A percentile compares a stretch with the other conserved stretches of the same genome.
These are phyloP conservation scores for Phylloscopus whistleri DNA, from an alignment of 2,113 vertebrate genomes.

Conservation along the genomic window DNA sequence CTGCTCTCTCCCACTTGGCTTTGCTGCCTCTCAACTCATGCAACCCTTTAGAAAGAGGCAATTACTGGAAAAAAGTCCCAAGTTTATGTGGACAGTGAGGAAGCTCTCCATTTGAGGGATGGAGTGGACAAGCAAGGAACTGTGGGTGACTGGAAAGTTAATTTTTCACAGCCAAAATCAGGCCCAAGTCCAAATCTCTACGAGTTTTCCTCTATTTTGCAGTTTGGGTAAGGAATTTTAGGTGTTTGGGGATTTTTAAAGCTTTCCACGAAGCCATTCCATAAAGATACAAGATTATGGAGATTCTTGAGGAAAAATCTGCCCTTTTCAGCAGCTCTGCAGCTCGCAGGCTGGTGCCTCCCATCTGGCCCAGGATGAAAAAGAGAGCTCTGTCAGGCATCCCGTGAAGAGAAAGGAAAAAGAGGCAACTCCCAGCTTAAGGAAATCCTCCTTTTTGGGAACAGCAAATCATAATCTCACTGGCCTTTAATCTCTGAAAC, in stretches of 20 bases:
- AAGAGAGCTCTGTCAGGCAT: not conserved
- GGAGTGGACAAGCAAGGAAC: not conserved
- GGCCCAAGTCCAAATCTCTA: not conserved
- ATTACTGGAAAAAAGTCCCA: not conserved
- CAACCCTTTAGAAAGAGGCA: not conserved
- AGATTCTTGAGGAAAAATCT: not conserved
- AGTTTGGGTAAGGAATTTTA: not conserved
- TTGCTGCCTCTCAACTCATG: not conserved
- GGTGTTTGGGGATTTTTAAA: not conserved
- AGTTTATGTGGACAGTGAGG: not conserved
- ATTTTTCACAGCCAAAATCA: not conserved
- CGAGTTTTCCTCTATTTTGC: not conserved
- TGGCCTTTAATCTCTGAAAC: conserved; percentile 20
- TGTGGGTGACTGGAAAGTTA: not conserved
- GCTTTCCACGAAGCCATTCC: not conserved
- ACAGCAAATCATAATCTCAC: conserved; percentile 8
- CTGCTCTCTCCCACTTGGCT: not conserved
- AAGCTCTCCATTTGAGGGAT: not conserved
- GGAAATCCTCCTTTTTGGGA: conserved; percentile 2
- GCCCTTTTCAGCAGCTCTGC: not conserved
- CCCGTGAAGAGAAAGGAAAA: not conserved
- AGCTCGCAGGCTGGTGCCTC: not conserved
- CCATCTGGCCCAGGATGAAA: not conserved
- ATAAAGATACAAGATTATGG: not conserved
- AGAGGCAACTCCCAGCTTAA: conserved; percentile 1